phyloP scores from a whole-genome alignment of 2,797 vertebrate genomes.

The Takifugu rubripes region DNA sequence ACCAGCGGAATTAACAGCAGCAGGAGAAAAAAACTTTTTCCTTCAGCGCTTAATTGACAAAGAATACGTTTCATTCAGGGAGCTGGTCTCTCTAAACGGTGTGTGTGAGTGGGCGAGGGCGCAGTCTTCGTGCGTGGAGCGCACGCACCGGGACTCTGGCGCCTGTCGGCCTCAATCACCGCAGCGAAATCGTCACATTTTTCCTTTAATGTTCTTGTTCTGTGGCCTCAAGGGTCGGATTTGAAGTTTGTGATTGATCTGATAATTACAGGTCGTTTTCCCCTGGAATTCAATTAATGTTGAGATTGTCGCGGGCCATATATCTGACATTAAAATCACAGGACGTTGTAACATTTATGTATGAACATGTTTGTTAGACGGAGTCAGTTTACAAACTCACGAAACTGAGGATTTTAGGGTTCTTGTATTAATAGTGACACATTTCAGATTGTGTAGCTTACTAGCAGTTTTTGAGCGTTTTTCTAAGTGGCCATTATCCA shows the following conservation, averaged over 20 bases:
- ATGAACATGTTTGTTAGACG: too few relatives aligned
- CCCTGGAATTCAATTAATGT: not conserved
- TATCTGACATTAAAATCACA: too few relatives aligned
- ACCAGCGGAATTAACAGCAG: conserved; percentile 49
- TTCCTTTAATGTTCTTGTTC: conserved; percentile 6
- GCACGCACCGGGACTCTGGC: conserved; percentile 56
- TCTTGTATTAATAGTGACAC: not conserved
- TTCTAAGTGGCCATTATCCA: conserved; percentile 54
- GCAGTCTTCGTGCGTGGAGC: conserved; percentile 32
- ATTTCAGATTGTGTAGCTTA: conserved; percentile 42
- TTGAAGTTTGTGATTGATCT: not conserved
- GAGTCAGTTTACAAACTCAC: too few relatives aligned
- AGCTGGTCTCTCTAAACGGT: conserved; percentile 48
- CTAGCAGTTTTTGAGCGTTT: conserved; percentile 66
- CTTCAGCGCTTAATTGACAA: conserved; percentile 59
- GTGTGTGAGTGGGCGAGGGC: conserved; percentile 30
- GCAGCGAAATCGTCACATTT: conserved; percentile 28
- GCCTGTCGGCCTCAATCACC: conserved; percentile 49
- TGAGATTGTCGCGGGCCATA: not conserved
- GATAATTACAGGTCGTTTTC: not conserved
- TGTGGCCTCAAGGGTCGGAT: not conserved
- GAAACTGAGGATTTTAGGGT: too few relatives aligned
- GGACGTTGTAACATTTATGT: too few relatives aligned
- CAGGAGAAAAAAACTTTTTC: conserved; percentile 31
- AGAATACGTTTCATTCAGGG: conserved; percentile 67